Evolutionary conservation across 2,113 vertebrate genomes (phyloP).

Genomic region (Sminthopsis crassicaudata): DNA sequence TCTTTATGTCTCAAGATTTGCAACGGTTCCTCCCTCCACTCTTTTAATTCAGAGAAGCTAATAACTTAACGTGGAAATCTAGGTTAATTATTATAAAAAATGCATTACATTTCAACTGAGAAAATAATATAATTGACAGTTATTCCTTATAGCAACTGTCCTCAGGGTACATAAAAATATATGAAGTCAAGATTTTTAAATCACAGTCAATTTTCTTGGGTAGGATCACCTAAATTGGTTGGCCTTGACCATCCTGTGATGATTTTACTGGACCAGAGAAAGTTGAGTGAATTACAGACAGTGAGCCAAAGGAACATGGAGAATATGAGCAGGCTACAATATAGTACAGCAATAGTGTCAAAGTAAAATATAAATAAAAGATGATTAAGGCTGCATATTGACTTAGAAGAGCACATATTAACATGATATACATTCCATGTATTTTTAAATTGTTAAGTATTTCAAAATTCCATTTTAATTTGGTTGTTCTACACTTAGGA

Average conservation of each 20-base stretch:
- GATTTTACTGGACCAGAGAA: background rate
- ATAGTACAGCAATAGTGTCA: background rate
- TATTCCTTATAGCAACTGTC: background rate
- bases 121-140: background rate
- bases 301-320: background rate
- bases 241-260: background rate
- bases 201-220: background rate
- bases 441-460: background rate
- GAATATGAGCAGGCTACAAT: background rate
- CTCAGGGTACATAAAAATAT: background rate
- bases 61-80: constrained; percentile 5
- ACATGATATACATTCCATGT: background rate
- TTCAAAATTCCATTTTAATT: background rate
- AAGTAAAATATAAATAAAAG: background rate
- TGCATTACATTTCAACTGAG: background rate
- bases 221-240: background rate
- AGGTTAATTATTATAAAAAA: background rate
- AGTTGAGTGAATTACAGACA: background rate
- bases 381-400: background rate
- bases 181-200: background rate
- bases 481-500: background rate
- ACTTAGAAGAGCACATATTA: background rate
- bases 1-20: background rate
- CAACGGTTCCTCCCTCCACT: background rate
- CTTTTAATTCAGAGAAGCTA: background rate